A percentile compares a stretch with the other conserved stretches of the same genome.
These are phyloP conservation scores for Homalodisca vitripennis DNA, from an alignment of 1,140 invertebrate species.

Conservation along the genomic window DNA sequence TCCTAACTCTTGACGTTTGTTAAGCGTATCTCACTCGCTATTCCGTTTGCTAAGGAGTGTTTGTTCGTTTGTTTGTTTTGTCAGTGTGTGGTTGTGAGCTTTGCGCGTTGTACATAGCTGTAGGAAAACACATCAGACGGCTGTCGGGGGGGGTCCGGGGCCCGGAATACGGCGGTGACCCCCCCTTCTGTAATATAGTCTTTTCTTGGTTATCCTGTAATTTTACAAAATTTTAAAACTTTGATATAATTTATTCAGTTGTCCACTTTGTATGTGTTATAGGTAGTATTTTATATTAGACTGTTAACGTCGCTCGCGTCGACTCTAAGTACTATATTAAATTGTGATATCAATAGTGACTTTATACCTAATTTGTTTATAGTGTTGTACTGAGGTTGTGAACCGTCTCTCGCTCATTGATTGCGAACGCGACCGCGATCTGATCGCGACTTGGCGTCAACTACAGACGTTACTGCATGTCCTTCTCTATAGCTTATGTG, in stretches of 20 bases:
- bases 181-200: conserved; percentile 22
- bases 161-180: neutral
- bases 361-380: neutral
- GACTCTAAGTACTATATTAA: conserved; percentile 9
- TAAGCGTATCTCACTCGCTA: too few relatives aligned
- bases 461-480: neutral
- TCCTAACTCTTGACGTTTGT: too few relatives aligned
- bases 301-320: neutral
- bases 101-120: conserved; percentile 8
- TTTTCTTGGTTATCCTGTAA: conserved; percentile 7
- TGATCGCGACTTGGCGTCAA: neutral
- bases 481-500: conserved; percentile 7
- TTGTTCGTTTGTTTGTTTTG: neutral
- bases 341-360: conserved; percentile 19
- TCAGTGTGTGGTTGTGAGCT: neutral
- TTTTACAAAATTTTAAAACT: conserved; percentile 11
- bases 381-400: neutral
- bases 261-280: conserved; percentile 8
- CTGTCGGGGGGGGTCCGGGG: neutral
- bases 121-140: conserved; percentile 8
- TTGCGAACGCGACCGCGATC: neutral
- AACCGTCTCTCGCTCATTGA: too few relatives aligned
- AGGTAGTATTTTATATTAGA: conserved; percentile 21
- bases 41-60: too few relatives aligned
- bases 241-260: conserved; percentile 1